A percentile compares a stretch with the other conserved stretches of the same genome.
Conservation (phyloP, 2,797 vertebrate genomes). For the Coregonus suidteri region DNA sequence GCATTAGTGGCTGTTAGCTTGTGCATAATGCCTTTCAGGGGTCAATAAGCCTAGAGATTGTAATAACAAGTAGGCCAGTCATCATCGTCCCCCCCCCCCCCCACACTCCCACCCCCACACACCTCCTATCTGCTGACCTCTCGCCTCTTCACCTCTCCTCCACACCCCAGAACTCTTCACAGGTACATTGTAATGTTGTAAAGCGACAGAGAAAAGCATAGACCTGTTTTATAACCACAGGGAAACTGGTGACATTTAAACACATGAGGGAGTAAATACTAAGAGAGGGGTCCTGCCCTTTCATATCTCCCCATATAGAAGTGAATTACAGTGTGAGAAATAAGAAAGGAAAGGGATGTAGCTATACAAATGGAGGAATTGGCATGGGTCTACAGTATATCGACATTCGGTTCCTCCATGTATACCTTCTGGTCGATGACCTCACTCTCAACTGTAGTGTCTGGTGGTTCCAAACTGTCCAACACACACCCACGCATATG, state of each 20-base stretch:
- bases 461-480: background rate
- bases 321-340: too few species aligned
- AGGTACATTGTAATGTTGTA: too few species aligned
- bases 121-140: too few species aligned
- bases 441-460: background rate
- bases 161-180: too few species aligned
- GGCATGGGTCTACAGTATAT: background rate
- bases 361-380: background rate
- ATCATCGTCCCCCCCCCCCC: too few species aligned
- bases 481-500: conserved; percentile 1
- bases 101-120: too few species aligned
- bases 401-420: background rate
- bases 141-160: too few species aligned
- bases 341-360: too few species aligned
- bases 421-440: background rate
- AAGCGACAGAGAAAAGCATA: background rate
- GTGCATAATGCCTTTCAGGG: conserved; percentile 51
- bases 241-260: too few species aligned
- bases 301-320: too few species aligned
- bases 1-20: conserved; percentile 50
- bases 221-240: background rate
- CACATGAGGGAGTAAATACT: too few species aligned
- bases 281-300: too few species aligned
- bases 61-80: conserved; percentile 13
- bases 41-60: conserved; percentile 47